Percentiles rank a stretch among this genome's conserved stretches.
Evolutionary conservation across 2,888 invertebrate genomes (phyloP).

Genomic region (Tanytarsus gracilentus): DNA sequence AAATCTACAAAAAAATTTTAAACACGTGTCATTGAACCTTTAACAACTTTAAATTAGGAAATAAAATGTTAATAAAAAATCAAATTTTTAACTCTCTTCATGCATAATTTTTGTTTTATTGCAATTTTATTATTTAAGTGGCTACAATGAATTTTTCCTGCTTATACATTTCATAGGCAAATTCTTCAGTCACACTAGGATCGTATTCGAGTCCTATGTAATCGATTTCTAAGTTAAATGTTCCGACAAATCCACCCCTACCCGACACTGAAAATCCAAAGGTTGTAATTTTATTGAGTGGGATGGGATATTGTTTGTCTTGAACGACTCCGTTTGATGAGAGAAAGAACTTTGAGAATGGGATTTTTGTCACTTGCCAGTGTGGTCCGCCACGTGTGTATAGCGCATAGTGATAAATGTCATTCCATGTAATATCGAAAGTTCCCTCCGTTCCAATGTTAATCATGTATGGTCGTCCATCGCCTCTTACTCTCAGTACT

Average conservation of each 20-base stretch:
- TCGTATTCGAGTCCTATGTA: conserved; percentile 83
- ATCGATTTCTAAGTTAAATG: conserved; percentile 84
- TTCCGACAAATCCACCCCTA: conserved; percentile 60
- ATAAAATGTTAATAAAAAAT: neutral
- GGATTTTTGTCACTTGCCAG: conserved; percentile 92
- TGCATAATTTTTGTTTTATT: neutral
- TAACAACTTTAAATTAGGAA: no score
- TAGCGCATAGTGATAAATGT: conserved; percentile 74
- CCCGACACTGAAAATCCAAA: conserved; percentile 80
- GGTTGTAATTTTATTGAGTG: conserved; percentile 53
- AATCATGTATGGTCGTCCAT: conserved; percentile 83
- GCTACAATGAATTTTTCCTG: conserved; percentile 56
- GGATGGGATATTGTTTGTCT: conserved; percentile 63
- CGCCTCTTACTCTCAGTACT: conserved; percentile 78
- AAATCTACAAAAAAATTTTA: no score
- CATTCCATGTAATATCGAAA: conserved; percentile 82
- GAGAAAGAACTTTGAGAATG: conserved; percentile 85
- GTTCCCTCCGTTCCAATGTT: conserved; percentile 66
- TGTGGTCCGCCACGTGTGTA: conserved; percentile 97
- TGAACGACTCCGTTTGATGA: conserved; percentile 77
- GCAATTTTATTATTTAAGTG: conserved; percentile 42
- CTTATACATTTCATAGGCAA: conserved; percentile 91
- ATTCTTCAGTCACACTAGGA: conserved; percentile 67
- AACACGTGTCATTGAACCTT: no score
- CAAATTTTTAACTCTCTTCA: neutral